A percentile compares a stretch with the other conserved stretches of the same genome.
Evolutionary conservation across 2,113 vertebrate genomes (phyloP).

Genomic region (Nettapus auritus): DNA sequence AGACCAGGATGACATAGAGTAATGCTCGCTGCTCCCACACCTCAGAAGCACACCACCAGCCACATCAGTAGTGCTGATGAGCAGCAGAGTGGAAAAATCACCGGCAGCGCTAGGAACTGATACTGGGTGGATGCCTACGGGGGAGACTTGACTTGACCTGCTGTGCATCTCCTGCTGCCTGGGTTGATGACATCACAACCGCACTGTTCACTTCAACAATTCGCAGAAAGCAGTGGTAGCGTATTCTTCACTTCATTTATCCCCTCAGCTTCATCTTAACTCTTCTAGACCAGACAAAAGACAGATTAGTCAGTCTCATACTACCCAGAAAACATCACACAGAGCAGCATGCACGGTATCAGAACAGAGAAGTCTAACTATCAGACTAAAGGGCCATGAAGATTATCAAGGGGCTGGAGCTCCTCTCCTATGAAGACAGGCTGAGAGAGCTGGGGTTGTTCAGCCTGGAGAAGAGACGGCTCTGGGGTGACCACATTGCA

Average conservation of each 20-base stretch:
- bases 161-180: neutral
- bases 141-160: neutral
- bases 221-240: neutral
- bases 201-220: neutral
- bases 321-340: neutral
- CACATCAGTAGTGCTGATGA: accelerated
- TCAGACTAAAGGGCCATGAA: too few species aligned
- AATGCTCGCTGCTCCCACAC: accelerated
- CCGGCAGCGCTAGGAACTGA: accelerated
- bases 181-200: neutral
- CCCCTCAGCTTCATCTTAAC: neutral
- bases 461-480: too few species aligned
- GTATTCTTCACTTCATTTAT: neutral
- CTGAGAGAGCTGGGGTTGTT: too few species aligned
- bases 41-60: neutral
- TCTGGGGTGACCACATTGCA: too few species aligned
- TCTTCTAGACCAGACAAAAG: neutral
- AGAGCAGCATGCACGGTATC: neutral
- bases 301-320: neutral
- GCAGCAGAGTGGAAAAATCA: neutral
- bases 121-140: neutral
- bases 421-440: too few species aligned
- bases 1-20: neutral
- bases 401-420: too few species aligned
- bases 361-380: neutral